Evolutionary conservation across 1,140 invertebrate genomes (phyloP).

Genomic region (Leucophenga varia): DNA sequence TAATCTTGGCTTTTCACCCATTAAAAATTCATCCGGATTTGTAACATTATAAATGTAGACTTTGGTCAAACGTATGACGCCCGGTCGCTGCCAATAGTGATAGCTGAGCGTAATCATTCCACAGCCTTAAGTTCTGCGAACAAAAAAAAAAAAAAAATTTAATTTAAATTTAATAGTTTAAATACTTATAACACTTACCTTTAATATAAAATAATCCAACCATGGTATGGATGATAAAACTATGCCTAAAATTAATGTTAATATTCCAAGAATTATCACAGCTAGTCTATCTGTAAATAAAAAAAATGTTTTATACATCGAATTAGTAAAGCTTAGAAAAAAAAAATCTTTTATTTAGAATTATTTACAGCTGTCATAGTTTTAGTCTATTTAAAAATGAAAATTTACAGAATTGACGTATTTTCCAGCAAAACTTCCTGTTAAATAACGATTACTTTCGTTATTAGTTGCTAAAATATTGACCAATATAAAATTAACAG

Average conservation of each 20-base stretch:
- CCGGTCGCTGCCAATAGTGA: conserved; percentile 89
- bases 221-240: conserved; percentile 80
- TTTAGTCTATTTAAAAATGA: too few relatives aligned
- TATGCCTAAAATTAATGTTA: conserved; percentile 76
- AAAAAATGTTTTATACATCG: too few relatives aligned
- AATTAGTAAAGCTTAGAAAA: too few relatives aligned
- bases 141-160: too few relatives aligned
- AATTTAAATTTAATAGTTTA: neutral
- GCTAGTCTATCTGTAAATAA: conserved; percentile 73
- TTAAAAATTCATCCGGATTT: conserved; percentile 78
- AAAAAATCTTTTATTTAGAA: too few relatives aligned
- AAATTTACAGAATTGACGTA: too few relatives aligned
- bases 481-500: too few relatives aligned
- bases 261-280: conserved; percentile 74
- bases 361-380: too few relatives aligned
- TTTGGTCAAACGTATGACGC: conserved; percentile 84
- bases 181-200: conserved; percentile 61
- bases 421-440: too few relatives aligned
- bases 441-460: too few relatives aligned
- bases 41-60: conserved; percentile 88
- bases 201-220: conserved; percentile 81
- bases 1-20: conserved; percentile 78
- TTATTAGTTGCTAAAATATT: too few relatives aligned
- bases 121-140: conserved; percentile 75
- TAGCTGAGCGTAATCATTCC: conserved; percentile 83